These are phyloP conservation scores for Clarias fuscus DNA, from an alignment of 2,797 vertebrate genomes.

Conservation along the genomic window DNA sequence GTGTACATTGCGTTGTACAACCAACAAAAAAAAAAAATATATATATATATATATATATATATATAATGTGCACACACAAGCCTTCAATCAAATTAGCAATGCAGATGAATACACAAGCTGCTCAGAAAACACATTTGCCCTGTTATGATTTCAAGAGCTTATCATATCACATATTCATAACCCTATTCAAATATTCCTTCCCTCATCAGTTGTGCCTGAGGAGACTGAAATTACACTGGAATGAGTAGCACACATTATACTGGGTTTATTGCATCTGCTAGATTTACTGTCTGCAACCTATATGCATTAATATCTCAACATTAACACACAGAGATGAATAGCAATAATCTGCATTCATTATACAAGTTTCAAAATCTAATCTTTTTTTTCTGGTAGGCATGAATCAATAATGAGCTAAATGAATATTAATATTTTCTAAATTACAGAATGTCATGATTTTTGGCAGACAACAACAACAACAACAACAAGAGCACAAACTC, in stretches of 20 bases:
- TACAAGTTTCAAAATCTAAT: slow-evolving; percentile 9
- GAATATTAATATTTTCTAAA: neutral
- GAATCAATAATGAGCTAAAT: slow-evolving; percentile 28
- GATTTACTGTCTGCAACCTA: slow-evolving; percentile 34
- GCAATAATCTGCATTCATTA: slow-evolving; percentile 48
- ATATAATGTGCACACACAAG: neutral
- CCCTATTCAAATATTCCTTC: slow-evolving; percentile 37
- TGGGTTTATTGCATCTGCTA: slow-evolving; percentile 44
- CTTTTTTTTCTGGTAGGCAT: slow-evolving; percentile 19
- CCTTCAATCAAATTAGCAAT: slow-evolving; percentile 54
- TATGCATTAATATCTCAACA: slow-evolving; percentile 37
- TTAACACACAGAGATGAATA: slow-evolving; percentile 1
- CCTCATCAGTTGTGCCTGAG: slow-evolving; percentile 50
- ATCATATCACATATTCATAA: slow-evolving; percentile 49
- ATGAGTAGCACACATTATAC: slow-evolving; percentile 37
- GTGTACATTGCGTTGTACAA: slow-evolving; percentile 4
- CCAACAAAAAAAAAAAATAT: too few relatives aligned
- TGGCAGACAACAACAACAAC: neutral
- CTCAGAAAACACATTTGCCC: slow-evolving; percentile 47
- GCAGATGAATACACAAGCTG: slow-evolving; percentile 48
- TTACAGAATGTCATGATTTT: neutral
- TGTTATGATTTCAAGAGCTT: slow-evolving; percentile 50
- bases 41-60: too few relatives aligned
- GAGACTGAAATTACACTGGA: slow-evolving; percentile 32
- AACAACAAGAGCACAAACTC: neutral